Percentiles rank a stretch among this genome's conserved stretches.
Evolutionary conservation across 1,140 invertebrate genomes (phyloP).

Genomic region (Doryteuthis pealeii): DNA sequence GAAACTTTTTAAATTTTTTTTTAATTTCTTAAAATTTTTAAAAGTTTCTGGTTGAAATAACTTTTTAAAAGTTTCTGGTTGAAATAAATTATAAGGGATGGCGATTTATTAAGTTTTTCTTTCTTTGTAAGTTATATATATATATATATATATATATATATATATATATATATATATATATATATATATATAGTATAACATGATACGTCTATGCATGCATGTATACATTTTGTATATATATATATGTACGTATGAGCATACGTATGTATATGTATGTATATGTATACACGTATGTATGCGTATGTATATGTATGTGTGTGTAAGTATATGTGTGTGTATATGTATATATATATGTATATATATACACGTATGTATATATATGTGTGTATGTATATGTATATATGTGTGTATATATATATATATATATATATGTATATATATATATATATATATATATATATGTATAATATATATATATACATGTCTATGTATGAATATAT

Average conservation of each 20-base stretch:
- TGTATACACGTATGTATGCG: not conserved
- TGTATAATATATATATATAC: too few species aligned
- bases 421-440: not conserved
- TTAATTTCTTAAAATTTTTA: too few species aligned
- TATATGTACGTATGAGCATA: not conserved
- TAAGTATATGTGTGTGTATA: not conserved
- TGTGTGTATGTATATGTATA: not conserved
- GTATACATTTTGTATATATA: not conserved
- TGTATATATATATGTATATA: not conserved
- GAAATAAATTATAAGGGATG: too few species aligned
- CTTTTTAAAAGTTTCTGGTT: too few species aligned
- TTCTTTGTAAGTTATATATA: too few species aligned
- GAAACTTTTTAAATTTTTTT: too few species aligned
- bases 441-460: not conserved
- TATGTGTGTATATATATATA: not conserved
- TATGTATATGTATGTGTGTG: not conserved
- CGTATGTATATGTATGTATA: not conserved
- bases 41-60: too few species aligned
- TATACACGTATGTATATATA: not conserved
- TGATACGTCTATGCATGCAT: not conserved
- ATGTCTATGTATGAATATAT: too few species aligned
- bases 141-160: slow-evolving; percentile 1
- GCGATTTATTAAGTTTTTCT: too few species aligned
- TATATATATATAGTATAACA: not conserved
- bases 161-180: not conserved